Evolutionary conservation across 2,113 vertebrate species (phyloP).

Genomic region (Labrus mixtus): DNA sequence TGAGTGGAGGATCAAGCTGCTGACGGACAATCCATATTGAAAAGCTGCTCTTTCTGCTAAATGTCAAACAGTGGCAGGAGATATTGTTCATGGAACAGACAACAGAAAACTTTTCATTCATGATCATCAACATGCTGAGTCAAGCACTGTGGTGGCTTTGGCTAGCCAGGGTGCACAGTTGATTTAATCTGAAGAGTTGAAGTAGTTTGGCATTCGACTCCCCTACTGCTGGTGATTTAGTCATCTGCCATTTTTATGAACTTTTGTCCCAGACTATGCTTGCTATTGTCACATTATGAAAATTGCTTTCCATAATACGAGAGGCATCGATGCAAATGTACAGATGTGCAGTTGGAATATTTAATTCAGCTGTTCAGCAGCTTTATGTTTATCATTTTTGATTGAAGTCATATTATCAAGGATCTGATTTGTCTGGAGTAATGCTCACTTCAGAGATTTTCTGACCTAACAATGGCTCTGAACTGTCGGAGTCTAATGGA

Average conservation of each 20-base stretch:
- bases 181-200: conserved; percentile 7
- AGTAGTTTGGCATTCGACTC: neutral
- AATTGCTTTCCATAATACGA: no score
- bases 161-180: neutral
- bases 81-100: conserved; percentile 57
- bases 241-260: neutral
- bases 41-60: conserved; percentile 73
- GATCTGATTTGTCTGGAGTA: no score
- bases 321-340: no score
- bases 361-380: no score
- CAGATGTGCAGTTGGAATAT: no score
- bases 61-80: conserved; percentile 76
- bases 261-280: neutral
- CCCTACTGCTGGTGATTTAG: neutral
- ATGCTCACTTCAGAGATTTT: no score
- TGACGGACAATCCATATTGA: conserved; percentile 78
- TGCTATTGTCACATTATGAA: neutral
- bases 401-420: no score
- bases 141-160: conserved; percentile 20
- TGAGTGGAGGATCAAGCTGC: conserved; percentile 70
- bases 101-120: conserved; percentile 57
- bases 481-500: no score
- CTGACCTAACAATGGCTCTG: no score
- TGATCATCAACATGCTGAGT: conserved; percentile 29
- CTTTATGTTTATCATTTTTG: no score